phyloP scores from a whole-genome alignment of 2,113 vertebrate genomes.

The Microtus richardsoni region DNA sequence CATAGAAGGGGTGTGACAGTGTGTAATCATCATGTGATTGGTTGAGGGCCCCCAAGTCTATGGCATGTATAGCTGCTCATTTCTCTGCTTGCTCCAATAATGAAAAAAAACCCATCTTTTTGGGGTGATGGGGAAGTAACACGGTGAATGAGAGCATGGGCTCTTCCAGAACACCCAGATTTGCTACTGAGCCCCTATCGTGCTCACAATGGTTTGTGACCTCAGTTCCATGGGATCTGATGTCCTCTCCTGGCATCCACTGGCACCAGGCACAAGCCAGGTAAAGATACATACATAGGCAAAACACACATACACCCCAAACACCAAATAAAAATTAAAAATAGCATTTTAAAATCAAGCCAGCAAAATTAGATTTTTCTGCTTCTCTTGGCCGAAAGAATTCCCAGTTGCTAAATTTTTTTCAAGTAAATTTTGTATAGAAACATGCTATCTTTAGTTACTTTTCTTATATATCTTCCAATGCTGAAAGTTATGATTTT shows the following conservation, averaged over 20 bases:
- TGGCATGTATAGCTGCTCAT: neutral
- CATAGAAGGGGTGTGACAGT: neutral
- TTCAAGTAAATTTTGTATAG: neutral
- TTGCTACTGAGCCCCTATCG: neutral
- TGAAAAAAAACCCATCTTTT: neutral
- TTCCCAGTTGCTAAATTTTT: conserved; percentile 6
- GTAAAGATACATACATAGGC: neutral
- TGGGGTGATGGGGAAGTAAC: neutral
- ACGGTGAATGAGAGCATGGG: neutral
- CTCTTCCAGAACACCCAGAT: neutral
- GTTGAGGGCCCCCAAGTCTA: neutral
- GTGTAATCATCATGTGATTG: neutral
- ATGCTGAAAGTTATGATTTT: conserved; percentile 7
- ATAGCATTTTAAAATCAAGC: neutral
- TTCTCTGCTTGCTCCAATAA: neutral
- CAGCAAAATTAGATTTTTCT: neutral
- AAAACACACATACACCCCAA: neutral
- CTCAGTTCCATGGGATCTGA: neutral
- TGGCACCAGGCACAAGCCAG: neutral
- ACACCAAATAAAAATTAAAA: neutral
- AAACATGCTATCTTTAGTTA: neutral
- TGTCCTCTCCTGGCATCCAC: too few relatives aligned
- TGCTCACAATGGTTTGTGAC: neutral
- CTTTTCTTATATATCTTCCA: neutral
- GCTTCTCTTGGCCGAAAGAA: neutral